These are phyloP conservation scores for Scaeva pyrastri DNA, from an alignment of 2,888 invertebrate genomes.

Conservation along the genomic window DNA sequence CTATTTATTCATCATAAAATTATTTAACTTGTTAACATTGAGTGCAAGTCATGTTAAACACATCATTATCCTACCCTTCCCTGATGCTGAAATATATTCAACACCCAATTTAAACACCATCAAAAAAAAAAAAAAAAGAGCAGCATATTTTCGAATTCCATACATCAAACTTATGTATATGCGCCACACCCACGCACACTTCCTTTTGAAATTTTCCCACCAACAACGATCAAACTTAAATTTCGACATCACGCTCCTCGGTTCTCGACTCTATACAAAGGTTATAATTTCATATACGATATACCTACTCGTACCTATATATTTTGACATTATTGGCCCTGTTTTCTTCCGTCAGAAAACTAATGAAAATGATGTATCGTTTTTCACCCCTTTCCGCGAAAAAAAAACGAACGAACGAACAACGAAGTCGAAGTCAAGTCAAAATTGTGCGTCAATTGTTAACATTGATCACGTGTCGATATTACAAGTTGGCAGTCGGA, in stretches of 20 bases:
- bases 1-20: constrained; percentile 29
- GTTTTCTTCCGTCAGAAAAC: constrained; percentile 51
- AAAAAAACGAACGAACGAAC: neutral
- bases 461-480: constrained; percentile 69
- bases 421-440: neutral
- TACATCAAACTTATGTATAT: neutral
- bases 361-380: constrained; percentile 75
- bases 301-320: neutral
- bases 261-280: too few relatives aligned
- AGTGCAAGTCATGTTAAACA: constrained; percentile 37
- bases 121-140: constrained; percentile 49
- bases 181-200: constrained; percentile 68
- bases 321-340: constrained; percentile 67
- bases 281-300: constrained; percentile 66
- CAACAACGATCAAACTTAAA: constrained; percentile 55
- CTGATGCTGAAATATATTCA: neutral
- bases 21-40: constrained; percentile 11
- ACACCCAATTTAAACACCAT: neutral
- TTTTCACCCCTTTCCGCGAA: constrained; percentile 62
- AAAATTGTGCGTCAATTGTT: constrained; percentile 63
- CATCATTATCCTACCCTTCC: constrained; percentile 26
- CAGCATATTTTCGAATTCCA: constrained; percentile 43
- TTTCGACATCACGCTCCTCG: constrained; percentile 64
- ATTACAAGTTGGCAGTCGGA: too few relatives aligned
- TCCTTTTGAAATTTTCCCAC: constrained; percentile 51